Conservation (phyloP, 2,888 invertebrate species). For the Xanthorhoe designata region DNA sequence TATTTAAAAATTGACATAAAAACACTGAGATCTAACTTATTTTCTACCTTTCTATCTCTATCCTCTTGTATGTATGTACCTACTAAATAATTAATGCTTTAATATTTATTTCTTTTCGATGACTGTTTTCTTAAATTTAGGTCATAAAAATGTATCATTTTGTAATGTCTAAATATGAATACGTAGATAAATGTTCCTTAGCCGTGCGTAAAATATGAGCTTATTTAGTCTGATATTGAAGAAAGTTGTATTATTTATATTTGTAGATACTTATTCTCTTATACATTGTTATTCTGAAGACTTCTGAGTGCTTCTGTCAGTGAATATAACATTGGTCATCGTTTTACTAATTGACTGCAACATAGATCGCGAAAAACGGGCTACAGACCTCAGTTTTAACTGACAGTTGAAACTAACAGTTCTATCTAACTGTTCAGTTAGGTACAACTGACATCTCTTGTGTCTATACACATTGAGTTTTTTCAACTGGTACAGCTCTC, state of each 20-base stretch:
- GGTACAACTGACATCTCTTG: no score
- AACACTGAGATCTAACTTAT: slow-evolving; percentile 69
- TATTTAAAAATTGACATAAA: slow-evolving; percentile 79
- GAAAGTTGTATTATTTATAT: slow-evolving; percentile 34
- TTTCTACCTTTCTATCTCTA: slow-evolving; percentile 59
- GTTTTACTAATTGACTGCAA: slow-evolving; percentile 35
- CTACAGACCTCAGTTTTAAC: no score
- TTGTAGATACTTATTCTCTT: slow-evolving; percentile 24
- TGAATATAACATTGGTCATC: slow-evolving; percentile 13
- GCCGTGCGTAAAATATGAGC: slow-evolving; percentile 46
- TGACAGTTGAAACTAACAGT: no score
- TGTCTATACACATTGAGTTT: no score
- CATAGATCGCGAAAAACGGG: slow-evolving; percentile 54
- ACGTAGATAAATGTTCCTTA: slow-evolving; percentile 47
- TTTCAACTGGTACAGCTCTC: no score
- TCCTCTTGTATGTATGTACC: slow-evolving; percentile 47
- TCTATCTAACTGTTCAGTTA: no score
- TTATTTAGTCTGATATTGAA: slow-evolving; percentile 36
- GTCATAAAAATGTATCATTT: slow-evolving; percentile 38
- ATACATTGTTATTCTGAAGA: slow-evolving; percentile 18
- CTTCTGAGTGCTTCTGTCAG: slow-evolving; percentile 17
- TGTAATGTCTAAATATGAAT: slow-evolving; percentile 39
- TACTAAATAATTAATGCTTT: slow-evolving; percentile 50
- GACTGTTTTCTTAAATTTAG: slow-evolving; percentile 53
- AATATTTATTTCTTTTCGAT: slow-evolving; percentile 63